Percentiles rank a stretch among this genome's conserved stretches.
phyloP scores from a whole-genome alignment of 2,113 vertebrate species.

The Centropus unirufus region DNA sequence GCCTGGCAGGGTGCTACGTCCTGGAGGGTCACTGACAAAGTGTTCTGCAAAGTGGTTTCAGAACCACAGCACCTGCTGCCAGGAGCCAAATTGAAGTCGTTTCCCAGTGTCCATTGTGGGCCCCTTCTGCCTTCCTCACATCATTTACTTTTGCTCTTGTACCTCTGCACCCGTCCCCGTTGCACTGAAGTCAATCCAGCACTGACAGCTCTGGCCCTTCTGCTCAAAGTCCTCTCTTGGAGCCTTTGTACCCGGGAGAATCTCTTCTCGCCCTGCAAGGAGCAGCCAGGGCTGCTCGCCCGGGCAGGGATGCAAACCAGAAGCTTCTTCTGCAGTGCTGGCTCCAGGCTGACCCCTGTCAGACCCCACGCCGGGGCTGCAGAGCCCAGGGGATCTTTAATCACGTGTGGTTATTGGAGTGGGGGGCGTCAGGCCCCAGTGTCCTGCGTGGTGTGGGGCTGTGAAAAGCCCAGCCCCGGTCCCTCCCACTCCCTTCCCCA shows the following conservation, averaged over 20 bases:
- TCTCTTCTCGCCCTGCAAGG: background rate
- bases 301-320: background rate
- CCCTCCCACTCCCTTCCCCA: background rate
- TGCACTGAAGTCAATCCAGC: background rate
- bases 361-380: background rate
- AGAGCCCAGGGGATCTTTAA: background rate
- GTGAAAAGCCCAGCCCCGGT: background rate
- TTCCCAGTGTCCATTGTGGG: conserved; percentile 11
- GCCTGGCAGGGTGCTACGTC: conserved; percentile 58
- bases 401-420: background rate
- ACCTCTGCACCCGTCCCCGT: conserved; percentile 17
- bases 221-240: background rate
- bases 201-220: background rate
- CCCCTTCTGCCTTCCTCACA: background rate
- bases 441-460: background rate
- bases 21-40: conserved; percentile 35
- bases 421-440: background rate
- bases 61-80: conserved; percentile 3
- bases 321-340: background rate
- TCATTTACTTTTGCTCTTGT: conserved; percentile 33
- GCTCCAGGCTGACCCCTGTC: background rate
- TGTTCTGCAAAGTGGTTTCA: conserved; percentile 43
- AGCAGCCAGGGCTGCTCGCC: background rate
- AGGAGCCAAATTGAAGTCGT: conserved; percentile 17
- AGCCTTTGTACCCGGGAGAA: rapidly evolving